phyloP scores from a whole-genome alignment of 2,888 invertebrate genomes.

The Mesorhabditis belari region DNA sequence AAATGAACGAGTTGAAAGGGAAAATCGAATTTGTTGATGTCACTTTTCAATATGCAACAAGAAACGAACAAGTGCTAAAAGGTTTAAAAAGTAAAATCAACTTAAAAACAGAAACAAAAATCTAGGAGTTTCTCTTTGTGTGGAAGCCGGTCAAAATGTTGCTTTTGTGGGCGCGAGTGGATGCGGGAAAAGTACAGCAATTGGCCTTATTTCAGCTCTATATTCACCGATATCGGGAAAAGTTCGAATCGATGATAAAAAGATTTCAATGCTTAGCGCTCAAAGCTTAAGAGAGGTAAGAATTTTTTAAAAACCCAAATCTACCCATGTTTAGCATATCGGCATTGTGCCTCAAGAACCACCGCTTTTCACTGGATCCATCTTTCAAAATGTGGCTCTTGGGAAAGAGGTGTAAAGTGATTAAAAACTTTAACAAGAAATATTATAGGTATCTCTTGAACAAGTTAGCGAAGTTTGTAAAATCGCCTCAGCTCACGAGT shows the following conservation, averaged over 20 bases:
- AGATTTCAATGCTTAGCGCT: constrained; percentile 15
- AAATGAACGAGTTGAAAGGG: constrained; percentile 16
- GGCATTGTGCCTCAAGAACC: constrained; percentile 42
- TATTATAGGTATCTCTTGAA: constrained; percentile 1
- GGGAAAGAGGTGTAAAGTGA: constrained; percentile 16
- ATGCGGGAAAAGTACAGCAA: constrained; percentile 38
- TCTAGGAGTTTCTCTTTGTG: constrained; percentile 17
- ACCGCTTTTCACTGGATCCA: constrained; percentile 34
- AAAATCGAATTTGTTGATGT: constrained; percentile 38
- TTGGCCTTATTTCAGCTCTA: constrained; percentile 25
- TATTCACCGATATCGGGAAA: constrained; percentile 22
- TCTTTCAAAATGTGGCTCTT: constrained; percentile 28
- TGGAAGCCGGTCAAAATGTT: constrained; percentile 23
- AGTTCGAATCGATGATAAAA: constrained; percentile 23
- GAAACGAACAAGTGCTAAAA: constrained; percentile 15
- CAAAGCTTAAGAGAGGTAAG: constrained; percentile 14
- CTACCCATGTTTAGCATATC: constrained; percentile 10
- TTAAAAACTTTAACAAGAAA: background rate
- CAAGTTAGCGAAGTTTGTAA: constrained; percentile 14
- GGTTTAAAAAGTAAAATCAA: background rate
- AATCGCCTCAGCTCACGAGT: constrained; percentile 39
- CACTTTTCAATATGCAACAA: constrained; percentile 33
- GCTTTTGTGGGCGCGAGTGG: constrained; percentile 38
- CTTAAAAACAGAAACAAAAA: background rate
- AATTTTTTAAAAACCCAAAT: background rate